Evolutionary conservation across 2,797 vertebrate genomes (phyloP).

Genomic region (Sciurus vulgaris): DNA sequence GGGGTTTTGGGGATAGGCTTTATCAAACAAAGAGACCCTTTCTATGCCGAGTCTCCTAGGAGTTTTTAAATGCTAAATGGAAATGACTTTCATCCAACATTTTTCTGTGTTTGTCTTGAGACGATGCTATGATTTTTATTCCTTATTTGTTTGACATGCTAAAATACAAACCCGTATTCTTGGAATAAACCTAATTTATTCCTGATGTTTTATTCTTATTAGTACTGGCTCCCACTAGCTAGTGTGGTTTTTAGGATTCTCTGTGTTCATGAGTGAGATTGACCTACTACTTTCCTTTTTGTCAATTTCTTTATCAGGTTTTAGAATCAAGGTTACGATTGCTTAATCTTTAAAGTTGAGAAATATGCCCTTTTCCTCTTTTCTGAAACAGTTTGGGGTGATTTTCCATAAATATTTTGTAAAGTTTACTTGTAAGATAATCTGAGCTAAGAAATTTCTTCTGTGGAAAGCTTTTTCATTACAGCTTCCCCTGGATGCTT

Average conservation of each 20-base stretch:
- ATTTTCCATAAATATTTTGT: not conserved
- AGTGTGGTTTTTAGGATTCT: not conserved
- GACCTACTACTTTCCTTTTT: not conserved
- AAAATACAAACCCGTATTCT: not conserved
- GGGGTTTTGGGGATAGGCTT: too few species aligned
- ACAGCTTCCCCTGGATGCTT: not conserved
- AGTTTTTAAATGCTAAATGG: not conserved
- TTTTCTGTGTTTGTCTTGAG: not conserved
- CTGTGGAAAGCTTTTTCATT: not conserved
- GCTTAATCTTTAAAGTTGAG: not conserved
- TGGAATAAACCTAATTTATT: not conserved
- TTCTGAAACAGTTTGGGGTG: not conserved
- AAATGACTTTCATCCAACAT: not conserved
- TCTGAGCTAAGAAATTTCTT: not conserved
- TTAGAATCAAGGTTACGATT: not conserved
- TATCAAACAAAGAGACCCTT: too few species aligned
- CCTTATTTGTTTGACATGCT: not conserved
- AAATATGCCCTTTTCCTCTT: not conserved
- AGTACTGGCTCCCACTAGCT: too few species aligned
- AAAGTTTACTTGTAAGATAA: not conserved
- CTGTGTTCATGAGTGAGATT: fast-evolving
- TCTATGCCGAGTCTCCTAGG: not conserved
- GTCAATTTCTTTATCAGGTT: not conserved
- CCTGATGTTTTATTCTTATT: too few species aligned
- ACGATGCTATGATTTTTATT: not conserved